phyloP scores from a whole-genome alignment of 2,888 invertebrate genomes.

The Leptinotarsa juncta region DNA sequence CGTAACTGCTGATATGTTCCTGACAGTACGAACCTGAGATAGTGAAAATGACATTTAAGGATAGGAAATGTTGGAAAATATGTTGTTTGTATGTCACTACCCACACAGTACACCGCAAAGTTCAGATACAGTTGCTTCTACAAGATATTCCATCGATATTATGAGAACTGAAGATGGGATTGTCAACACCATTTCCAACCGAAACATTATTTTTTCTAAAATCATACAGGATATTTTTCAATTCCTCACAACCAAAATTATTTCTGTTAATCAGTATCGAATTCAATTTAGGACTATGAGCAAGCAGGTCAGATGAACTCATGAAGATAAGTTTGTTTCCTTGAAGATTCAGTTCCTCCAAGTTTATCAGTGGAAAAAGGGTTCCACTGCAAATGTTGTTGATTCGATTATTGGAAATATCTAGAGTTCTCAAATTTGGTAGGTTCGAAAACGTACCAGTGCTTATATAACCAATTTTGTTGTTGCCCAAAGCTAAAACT shows the following conservation, averaged over 20 bases:
- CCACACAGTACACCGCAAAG: background rate
- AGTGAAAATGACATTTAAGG: too few relatives aligned
- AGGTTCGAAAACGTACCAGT: constrained; percentile 22
- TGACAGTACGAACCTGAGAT: too few relatives aligned
- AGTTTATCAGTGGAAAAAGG: constrained; percentile 20
- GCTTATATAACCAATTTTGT: constrained; percentile 15
- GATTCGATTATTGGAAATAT: constrained; percentile 18
- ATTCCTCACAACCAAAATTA: constrained; percentile 1
- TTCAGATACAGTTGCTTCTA: background rate
- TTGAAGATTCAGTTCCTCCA: constrained; percentile 20
- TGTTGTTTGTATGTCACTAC: too few relatives aligned
- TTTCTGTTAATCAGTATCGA: constrained; percentile 12
- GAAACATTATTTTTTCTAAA: constrained; percentile 16
- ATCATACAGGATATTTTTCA: constrained; percentile 3
- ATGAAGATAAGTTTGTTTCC: constrained; percentile 8
- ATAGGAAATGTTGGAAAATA: too few relatives aligned
- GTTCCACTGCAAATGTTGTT: constrained; percentile 3
- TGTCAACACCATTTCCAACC: background rate
- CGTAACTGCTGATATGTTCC: too few relatives aligned
- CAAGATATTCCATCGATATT: constrained; percentile 24
- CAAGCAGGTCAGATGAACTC: constrained; percentile 2
- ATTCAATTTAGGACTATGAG: constrained; percentile 1
- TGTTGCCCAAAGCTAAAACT: constrained; percentile 18
- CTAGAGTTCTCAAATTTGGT: constrained; percentile 21
- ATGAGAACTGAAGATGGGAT: background rate